Base-by-base conservation (phyloP, 2,113 vertebrate genomes). In the Leptodactylus fuscus region DNA sequence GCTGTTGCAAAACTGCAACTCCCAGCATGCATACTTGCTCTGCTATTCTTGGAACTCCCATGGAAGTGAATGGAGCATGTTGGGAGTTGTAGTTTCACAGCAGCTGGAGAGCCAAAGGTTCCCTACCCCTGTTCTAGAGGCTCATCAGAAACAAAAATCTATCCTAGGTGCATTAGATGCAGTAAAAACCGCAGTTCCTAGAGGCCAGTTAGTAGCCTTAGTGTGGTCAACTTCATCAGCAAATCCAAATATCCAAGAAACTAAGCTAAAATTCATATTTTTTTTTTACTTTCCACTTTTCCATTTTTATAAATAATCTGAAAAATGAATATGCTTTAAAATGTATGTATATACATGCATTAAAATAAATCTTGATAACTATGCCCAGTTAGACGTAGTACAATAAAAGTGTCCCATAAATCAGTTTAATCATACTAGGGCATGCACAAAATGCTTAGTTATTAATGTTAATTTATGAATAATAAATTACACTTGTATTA, bases 381-480 rank as follows among this genome's bases (percentile, higher is more conserved):
- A 38, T 38, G 15, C 65, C 65, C 65, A 69, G 65, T 38, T 38
- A 69, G 34, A 38, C 7, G 10, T 69, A 11, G 9, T 2, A 10
- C 16, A 69, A 36, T 13, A 73, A 46, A 73, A 9, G 18, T 73
- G 22, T 46, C 70, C 44, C 70, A 2, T 44, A 53, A 77, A 34
- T 77, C n/a, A 32, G 24, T 53, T 77, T 48, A 27, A 77, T 49
- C 11, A 77, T 34, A 51, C 74, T 77, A 1, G 24, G 27, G 48
- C 27, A 34, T 32, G 15, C 41, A 76, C 41, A 76, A 24, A 76
- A 49, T 27, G n/a, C 15, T 29, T 46, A 73, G 32, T 27, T 69
- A 69, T 69, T 69, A 38, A 69, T 69, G 65, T 22, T 69, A 9
- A 32, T 69, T 20, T 69, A 69, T 69, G 65, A 38, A 69, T 69